These are phyloP conservation scores for Pao palembangensis DNA, from an alignment of 2,113 vertebrate genomes.

Conservation along the genomic window DNA sequence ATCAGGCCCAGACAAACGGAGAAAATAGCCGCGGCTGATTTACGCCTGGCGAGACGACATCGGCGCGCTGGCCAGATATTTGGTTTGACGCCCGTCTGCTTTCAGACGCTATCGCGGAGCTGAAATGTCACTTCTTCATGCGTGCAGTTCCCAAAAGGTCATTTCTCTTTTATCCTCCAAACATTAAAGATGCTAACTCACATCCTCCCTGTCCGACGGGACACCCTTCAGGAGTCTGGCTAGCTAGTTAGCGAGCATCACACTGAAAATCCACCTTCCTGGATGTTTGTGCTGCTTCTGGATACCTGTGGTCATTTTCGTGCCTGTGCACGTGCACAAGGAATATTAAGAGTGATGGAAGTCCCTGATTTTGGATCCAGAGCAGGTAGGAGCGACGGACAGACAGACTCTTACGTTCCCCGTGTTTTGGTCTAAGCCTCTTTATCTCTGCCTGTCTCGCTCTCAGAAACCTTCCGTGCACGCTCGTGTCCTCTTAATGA, in stretches of 20 bases:
- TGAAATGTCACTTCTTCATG: neutral
- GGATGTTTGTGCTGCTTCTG: neutral
- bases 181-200: neutral
- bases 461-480: slow-evolving; percentile 39
- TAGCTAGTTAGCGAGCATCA: too few species aligned
- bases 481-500: slow-evolving; percentile 10
- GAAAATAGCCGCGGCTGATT: slow-evolving; percentile 13
- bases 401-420: slow-evolving; percentile 12
- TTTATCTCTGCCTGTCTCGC: neutral
- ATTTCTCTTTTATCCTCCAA: neutral
- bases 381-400: slow-evolving; percentile 25
- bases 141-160: neutral
- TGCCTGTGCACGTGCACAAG: too few species aligned
- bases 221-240: too few species aligned
- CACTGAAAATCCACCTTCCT: too few species aligned
- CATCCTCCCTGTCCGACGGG: too few species aligned
- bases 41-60: neutral
- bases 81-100: neutral
- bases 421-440: slow-evolving; percentile 1
- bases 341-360: slow-evolving; percentile 21
- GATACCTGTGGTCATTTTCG: neutral
- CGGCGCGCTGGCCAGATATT: slow-evolving; percentile 7
- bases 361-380: slow-evolving; percentile 25
- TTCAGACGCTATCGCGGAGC: neutral
- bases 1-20: slow-evolving; percentile 31